Evolutionary conservation across 2,113 vertebrate species (phyloP), one percentile per base, ranked within the genome.

Genomic region (Actenoides hombroni): DNA sequence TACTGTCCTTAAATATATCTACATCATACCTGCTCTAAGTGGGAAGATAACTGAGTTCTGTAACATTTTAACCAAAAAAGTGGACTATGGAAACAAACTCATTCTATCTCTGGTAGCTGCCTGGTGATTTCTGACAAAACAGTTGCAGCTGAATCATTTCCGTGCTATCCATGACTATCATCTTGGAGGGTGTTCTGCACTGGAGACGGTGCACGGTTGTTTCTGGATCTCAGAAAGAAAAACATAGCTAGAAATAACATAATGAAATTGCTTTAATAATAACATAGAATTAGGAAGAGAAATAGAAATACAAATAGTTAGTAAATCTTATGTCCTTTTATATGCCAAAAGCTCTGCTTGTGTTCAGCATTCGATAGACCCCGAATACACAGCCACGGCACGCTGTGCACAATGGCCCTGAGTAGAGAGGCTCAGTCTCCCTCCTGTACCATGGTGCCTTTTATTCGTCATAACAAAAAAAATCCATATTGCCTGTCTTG

Each of bases 181-280:
- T 29, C 57, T 46, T 33, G 7, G 21, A 81, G 21, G 8, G 8
- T 60, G 11, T 19, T 89, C 71, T 91, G 39, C 16, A 8, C 14
- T 2, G 1, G 1, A 59, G 16, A 11, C 11, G 7, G 2, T 9
- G 17, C 11, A 19, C 0, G 3, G 8, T 21, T 77, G 28, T 73
- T 88, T 69, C 54, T 37, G 35, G 17, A 74, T 65, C 35, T 86
- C 54, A 42, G 28, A 53, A 48, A 73, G 40, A 74, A 87, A 23
- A 19, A 7, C 16, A 33, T 0, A 0, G 2, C 23, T 77, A 39
- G 4, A 69, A 80, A 83, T 51, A 77, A 42, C 1, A 3, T 24
- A 59, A 83, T 18, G 8, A 63, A 68, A 28, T 63, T 83, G 24
- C 3, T 76, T 86, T 60, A 35, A 31, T 49, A 63, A 2, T n/a